Evolutionary conservation across 2,113 vertebrate species (phyloP), one percentile per base, ranked within the genome.

Genomic region (Clarias gariepinus): DNA sequence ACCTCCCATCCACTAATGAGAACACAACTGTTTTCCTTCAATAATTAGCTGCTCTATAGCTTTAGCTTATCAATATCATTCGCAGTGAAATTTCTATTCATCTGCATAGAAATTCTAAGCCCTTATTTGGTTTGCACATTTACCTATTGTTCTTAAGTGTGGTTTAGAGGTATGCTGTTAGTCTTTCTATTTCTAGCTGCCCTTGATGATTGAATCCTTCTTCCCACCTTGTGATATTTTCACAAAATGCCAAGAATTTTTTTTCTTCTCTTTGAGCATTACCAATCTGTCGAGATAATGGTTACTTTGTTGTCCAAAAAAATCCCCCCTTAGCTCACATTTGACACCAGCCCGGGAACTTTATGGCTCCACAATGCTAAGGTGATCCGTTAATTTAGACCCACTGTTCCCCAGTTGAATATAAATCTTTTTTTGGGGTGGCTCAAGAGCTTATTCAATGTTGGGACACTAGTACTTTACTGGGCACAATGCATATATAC

Each of bases 51-150:
- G 77, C 28, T 21, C 66, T 28, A n/a, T 64, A 82, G 80, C 33
- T 80, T 81, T 82, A 76, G 82, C 82, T 66, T 81, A 79, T 57
- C 71, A 80, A 55, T 81, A 84, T 77, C 80, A 64, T 61, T 87
- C 60, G 82, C 33, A 16, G 33, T 85, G 83, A 87, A 78, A 82
- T 89, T 87, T 89, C 13, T 28, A 69, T 87, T 87, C n/a, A 47
- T 89, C 77, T 77, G 73, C 60, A 77, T 80, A 76, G 69, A 47
- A 85, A 81, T 89, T 84, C 81, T 61, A 41, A n/a, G 55, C 18
- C 33, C 25, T 63, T 89, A 81, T 66, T 89, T 58, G n/a, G 64
- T 25, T 57, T 64, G 28, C 30, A 84, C n/a, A 30, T 83, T 41
- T 86, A 19, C 15, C 74, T 55, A 74, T 76, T 86, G 85, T 64